These are phyloP conservation scores for Pseudomyrmex pallidus DNA, from an alignment of 1,140 invertebrate species.

Conservation along the genomic window DNA sequence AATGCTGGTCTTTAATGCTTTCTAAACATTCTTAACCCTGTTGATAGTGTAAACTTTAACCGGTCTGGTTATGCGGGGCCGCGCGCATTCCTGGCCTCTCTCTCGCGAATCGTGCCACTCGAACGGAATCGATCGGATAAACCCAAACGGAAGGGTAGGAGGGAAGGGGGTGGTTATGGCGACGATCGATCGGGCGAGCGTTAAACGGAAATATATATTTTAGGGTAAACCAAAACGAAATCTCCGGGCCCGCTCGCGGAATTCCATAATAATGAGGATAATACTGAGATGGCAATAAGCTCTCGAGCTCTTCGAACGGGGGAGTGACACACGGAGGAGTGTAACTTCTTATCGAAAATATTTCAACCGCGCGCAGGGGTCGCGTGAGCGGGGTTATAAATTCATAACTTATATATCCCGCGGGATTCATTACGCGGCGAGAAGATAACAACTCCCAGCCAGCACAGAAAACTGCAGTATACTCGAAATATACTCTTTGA, in stretches of 20 bases:
- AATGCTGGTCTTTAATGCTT: slow-evolving; percentile 58
- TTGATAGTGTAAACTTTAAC: slow-evolving; percentile 51
- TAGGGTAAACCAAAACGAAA: neutral
- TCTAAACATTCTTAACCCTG: slow-evolving; percentile 57
- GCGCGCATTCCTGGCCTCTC: slow-evolving; percentile 14
- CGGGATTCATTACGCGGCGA: slow-evolving; percentile 52
- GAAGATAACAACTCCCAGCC: slow-evolving; percentile 54
- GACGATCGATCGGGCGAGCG: neutral
- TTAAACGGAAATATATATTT: slow-evolving; percentile 9
- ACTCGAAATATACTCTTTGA: slow-evolving; percentile 53
- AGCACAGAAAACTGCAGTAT: slow-evolving; percentile 53
- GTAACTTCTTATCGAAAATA: slow-evolving; percentile 58
- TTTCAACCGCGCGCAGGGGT: slow-evolving; percentile 21
- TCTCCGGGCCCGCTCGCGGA: neutral
- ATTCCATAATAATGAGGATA: slow-evolving; percentile 28
- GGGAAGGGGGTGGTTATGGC: neutral
- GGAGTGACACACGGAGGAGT: neutral
- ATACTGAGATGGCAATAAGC: no score
- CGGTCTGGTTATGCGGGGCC: slow-evolving; percentile 27
- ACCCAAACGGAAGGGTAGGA: no score
- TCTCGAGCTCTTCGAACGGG: neutral
- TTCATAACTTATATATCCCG: slow-evolving; percentile 56
- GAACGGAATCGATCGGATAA: slow-evolving; percentile 4
- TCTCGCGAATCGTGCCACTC: neutral
- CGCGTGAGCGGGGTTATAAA: slow-evolving; percentile 53